Conservation (phyloP, 2,888 invertebrate species). For the Arge pagana region DNA sequence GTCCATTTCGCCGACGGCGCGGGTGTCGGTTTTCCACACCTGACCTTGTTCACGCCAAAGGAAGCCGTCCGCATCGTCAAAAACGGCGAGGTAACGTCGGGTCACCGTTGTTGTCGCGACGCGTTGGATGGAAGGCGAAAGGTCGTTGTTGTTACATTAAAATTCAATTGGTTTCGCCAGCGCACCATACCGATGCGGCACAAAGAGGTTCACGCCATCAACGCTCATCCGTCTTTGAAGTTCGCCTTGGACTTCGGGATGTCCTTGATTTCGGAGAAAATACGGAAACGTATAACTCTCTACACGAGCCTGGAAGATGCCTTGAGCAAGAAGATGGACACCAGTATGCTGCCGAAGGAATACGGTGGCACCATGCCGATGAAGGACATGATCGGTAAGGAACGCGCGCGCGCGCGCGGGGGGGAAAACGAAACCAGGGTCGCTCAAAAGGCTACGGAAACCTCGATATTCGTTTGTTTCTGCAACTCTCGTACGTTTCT, state of each 20-base stretch:
- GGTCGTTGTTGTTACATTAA: slow-evolving; percentile 1
- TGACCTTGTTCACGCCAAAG: slow-evolving; percentile 77
- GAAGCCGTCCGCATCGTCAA: slow-evolving; percentile 81
- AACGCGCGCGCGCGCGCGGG: neutral
- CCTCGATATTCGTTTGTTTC: too few relatives aligned
- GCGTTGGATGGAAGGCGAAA: neutral
- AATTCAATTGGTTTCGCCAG: slow-evolving; percentile 52
- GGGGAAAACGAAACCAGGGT: neutral
- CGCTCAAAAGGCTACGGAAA: too few relatives aligned
- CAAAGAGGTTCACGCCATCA: slow-evolving; percentile 78
- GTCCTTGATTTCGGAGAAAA: slow-evolving; percentile 77
- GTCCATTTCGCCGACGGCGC: slow-evolving; percentile 79
- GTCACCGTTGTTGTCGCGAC: too few relatives aligned
- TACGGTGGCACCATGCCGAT: slow-evolving; percentile 84
- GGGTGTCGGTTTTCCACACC: slow-evolving; percentile 74
- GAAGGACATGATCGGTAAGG: slow-evolving; percentile 79
- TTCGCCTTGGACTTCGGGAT: slow-evolving; percentile 79
- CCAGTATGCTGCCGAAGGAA: slow-evolving; percentile 73
- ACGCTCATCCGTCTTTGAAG: slow-evolving; percentile 74
- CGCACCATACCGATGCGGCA: slow-evolving; percentile 79
- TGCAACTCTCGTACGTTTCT: too few relatives aligned
- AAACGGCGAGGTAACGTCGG: slow-evolving; percentile 72
- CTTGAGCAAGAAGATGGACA: slow-evolving; percentile 62
- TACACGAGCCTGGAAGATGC: slow-evolving; percentile 68
- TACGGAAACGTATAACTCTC: slow-evolving; percentile 70